phyloP scores from a whole-genome alignment of 2,888 invertebrate genomes.

The Agriopis marginaria region DNA sequence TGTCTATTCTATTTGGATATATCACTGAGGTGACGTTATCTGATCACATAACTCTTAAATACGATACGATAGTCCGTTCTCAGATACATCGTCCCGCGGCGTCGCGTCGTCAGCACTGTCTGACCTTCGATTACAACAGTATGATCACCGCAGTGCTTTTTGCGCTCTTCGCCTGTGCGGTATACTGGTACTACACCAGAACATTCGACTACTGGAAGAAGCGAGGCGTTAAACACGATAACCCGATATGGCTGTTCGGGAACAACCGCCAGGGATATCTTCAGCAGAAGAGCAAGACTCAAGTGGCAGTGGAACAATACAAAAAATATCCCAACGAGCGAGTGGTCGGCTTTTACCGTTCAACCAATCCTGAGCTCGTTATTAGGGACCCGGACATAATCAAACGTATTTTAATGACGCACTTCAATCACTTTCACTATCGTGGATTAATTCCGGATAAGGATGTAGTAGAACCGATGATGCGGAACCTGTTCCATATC shows the following conservation, averaged over 20 bases:
- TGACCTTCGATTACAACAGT: background rate
- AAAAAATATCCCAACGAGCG: background rate
- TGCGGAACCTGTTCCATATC: slow-evolving; percentile 56
- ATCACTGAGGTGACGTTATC: background rate
- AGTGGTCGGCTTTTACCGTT: slow-evolving; percentile 7
- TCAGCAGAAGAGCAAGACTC: background rate
- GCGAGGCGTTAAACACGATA: background rate
- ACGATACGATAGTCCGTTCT: background rate
- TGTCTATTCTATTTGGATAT: background rate
- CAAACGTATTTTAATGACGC: slow-evolving; percentile 7
- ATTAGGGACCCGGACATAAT: slow-evolving; percentile 5
- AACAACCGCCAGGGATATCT: slow-evolving; percentile 2
- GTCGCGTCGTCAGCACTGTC: background rate
- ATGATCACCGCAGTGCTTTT: slow-evolving; percentile 1
- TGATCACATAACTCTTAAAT: background rate
- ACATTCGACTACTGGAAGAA: background rate
- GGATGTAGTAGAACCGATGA: background rate
- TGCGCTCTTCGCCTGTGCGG: background rate
- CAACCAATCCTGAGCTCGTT: background rate
- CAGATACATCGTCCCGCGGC: background rate
- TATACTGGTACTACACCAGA: slow-evolving; percentile 10
- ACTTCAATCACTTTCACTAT: slow-evolving; percentile 8
- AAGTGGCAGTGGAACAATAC: background rate
- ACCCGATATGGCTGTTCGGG: slow-evolving; percentile 4
- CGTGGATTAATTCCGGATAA: background rate